phyloP scores from a whole-genome alignment of 2,888 invertebrate species.

The Acleris cristana region DNA sequence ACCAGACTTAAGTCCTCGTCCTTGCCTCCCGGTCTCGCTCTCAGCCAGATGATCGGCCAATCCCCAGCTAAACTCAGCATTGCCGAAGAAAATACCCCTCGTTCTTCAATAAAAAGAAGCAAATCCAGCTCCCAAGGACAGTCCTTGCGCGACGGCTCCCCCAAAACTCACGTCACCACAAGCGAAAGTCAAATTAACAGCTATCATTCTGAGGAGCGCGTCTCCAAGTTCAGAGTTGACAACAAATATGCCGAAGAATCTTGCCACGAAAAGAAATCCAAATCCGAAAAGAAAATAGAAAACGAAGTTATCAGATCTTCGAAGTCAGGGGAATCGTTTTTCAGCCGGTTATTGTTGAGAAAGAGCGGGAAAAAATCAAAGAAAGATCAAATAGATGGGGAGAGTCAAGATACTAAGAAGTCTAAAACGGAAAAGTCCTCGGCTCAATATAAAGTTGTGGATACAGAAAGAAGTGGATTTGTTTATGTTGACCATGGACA shows the following conservation, averaged over 20 bases:
- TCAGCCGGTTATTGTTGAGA: slow-evolving; percentile 87
- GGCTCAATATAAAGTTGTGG: slow-evolving; percentile 68
- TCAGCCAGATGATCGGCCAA: slow-evolving; percentile 76
- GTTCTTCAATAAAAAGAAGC: slow-evolving; percentile 78
- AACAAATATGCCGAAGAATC: slow-evolving; percentile 75
- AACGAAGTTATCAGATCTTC: slow-evolving; percentile 76
- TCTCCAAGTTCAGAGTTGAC: slow-evolving; percentile 65
- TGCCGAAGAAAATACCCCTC: slow-evolving; percentile 69
- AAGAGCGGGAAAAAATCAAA: slow-evolving; percentile 89
- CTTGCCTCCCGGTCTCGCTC: slow-evolving; percentile 85
- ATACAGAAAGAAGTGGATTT: slow-evolving; percentile 58
- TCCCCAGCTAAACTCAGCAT: slow-evolving; percentile 81
- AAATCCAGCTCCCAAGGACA: slow-evolving; percentile 80
- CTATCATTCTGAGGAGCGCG: slow-evolving; percentile 67
- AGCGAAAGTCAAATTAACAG: slow-evolving; percentile 53
- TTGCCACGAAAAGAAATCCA: slow-evolving; percentile 78
- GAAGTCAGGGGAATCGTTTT: slow-evolving; percentile 85
- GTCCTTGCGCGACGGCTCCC: slow-evolving; percentile 63
- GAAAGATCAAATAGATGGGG: slow-evolving; percentile 76
- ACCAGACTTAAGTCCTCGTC: slow-evolving; percentile 86
- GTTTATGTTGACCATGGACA: slow-evolving; percentile 58
- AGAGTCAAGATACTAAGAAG: slow-evolving; percentile 70
- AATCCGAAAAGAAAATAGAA: slow-evolving; percentile 76
- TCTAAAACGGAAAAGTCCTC: slow-evolving; percentile 66
- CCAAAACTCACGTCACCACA: slow-evolving; percentile 52